Base-by-base conservation (phyloP, 2,888 invertebrate species). In the Temnothorax rugatulus region DNA sequence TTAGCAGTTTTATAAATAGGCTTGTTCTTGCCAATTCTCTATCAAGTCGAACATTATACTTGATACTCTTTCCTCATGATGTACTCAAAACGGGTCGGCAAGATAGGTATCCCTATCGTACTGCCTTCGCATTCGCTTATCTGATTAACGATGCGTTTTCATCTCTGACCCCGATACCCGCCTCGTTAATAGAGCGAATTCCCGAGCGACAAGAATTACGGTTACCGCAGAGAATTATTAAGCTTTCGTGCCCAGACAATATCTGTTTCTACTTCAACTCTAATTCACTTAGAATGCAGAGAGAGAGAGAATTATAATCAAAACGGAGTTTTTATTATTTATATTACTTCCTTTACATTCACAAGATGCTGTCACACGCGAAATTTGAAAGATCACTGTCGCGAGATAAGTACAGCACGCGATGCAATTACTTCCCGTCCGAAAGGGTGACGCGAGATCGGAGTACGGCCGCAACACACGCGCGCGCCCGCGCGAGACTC, bases 1-100 rank as follows among this genome's bases (percentile, higher is more conserved):
- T 86, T 87, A 87, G 74, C 84, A 83, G 82, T 86, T 91, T 88
- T 84, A 82, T 86, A 86, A 91, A 86, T 84, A 84, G 82, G 57
- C n/a, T 25, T 38, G 34, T 54, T 57, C 15, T 47, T 63, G 2
- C n/a, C n/a, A 25, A 41, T 11, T 34, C n/a, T n/a, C 15, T 38
- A 18, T 21, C 21, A n/a, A 9, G 18, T 44, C 25, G 13, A 38
- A n/a, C 29, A 18, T n/a, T 25, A 15, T 41, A 64, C 18, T 64
- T 11, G 11, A 21, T 63, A 63, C 38, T 75, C 69, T 75, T 74
- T 52, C 47, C 11, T 25, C 38, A 25, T 34, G 8, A 47, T 41
- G 2, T 69, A 74, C 29, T 29, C 7, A 18, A 47, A 74, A 7
- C 5, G 29, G 15, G 13, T 54, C 74, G 15, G 1, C 8, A 38